Conservation (phyloP, 2,113 vertebrate genomes). For the Podocnemis expansa region DNA sequence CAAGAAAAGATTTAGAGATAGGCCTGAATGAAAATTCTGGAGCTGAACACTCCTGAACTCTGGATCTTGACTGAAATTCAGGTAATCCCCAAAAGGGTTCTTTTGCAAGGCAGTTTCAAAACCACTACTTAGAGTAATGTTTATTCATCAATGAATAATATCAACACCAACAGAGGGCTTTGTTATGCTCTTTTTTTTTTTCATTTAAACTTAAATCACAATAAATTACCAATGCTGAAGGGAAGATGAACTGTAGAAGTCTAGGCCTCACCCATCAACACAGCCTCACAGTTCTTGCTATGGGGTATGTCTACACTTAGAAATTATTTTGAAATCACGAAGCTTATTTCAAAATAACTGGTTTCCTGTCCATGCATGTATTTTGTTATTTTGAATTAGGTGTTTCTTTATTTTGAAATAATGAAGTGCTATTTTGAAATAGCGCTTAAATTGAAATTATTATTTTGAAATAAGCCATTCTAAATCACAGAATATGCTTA, state of each 20-base stretch:
- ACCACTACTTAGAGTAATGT: neutral
- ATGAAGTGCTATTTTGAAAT: no score
- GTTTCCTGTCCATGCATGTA: no score
- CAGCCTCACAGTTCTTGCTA: neutral
- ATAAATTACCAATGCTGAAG: conserved; percentile 16
- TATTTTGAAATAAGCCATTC: no score
- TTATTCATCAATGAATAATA: neutral
- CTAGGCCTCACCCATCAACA: conserved; percentile 10
- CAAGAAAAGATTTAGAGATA: neutral
- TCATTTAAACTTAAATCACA: neutral
- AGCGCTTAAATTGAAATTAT: no score
- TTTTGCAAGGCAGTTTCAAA: neutral
- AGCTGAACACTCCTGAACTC: neutral
- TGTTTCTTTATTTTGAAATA: no score
- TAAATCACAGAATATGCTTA: no score
- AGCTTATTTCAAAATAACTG: no score
- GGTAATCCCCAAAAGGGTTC: neutral
- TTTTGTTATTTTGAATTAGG: no score
- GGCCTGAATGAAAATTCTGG: neutral
- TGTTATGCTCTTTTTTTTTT: neutral
- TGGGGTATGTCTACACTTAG: no score
- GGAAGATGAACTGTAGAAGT: conserved; percentile 29
- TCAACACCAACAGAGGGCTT: neutral
- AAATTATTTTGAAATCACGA: no score
- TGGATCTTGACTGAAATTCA: neutral